A percentile compares a stretch with the other conserved stretches of the same genome.
phyloP scores from a whole-genome alignment of 2,113 vertebrate genomes.

The Corynorhinus townsendii region DNA sequence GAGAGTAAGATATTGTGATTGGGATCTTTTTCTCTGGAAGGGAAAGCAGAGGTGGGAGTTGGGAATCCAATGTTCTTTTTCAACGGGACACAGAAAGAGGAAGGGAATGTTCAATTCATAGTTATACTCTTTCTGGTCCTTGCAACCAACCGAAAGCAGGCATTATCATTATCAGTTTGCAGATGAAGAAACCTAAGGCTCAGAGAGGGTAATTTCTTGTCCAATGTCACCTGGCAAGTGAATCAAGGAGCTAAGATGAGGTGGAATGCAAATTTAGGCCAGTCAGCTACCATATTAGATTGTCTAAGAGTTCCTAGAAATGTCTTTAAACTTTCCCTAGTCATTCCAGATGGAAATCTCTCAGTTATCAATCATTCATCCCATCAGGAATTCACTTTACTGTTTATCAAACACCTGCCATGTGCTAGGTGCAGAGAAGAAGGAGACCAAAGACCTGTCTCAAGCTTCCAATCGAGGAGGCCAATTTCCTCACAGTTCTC shows the following conservation, averaged over 20 bases:
- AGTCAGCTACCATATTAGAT: neutral
- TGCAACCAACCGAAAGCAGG: neutral
- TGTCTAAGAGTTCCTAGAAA: neutral
- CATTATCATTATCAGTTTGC: neutral
- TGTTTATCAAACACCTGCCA: neutral
- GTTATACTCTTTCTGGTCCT: neutral
- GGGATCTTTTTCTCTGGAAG: constrained; percentile 83
- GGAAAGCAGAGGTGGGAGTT: constrained; percentile 6
- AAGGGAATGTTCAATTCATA: neutral
- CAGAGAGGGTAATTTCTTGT: neutral
- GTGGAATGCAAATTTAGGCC: neutral
- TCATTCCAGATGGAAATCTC: neutral
- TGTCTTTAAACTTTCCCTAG: neutral
- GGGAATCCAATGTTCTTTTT: neutral
- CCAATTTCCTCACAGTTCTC: neutral
- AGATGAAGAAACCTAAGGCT: neutral
- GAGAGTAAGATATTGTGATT: constrained; percentile 80
- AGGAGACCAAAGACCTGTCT: neutral
- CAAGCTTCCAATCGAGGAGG: neutral
- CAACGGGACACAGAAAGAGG: neutral
- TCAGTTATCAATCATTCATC: neutral
- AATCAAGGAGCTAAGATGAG: neutral
- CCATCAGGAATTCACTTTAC: neutral
- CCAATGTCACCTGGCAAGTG: neutral
- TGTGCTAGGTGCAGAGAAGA: neutral